Evolutionary conservation across 1,140 invertebrate species (phyloP).

Genomic region (fruit fly (Drosophila melanogaster)): DNA sequence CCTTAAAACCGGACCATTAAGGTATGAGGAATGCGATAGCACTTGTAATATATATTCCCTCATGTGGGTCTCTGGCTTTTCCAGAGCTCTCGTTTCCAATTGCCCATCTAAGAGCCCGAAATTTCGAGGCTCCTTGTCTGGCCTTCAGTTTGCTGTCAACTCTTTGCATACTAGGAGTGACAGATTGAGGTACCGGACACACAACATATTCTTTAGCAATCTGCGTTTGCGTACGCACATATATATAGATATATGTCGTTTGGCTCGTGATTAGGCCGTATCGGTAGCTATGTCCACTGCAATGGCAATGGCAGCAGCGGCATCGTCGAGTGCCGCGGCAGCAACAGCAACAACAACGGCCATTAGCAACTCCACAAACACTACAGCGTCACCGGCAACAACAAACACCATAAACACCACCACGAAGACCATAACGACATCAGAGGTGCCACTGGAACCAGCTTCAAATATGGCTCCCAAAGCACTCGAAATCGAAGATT

Average conservation of each 20-base stretch:
- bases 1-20: constrained; percentile 1
- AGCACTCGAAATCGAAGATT: constrained; percentile 3
- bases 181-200: constrained; percentile 59
- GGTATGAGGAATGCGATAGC: neutral
- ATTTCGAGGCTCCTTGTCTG: constrained; percentile 3
- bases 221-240: constrained; percentile 42
- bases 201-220: constrained; percentile 65
- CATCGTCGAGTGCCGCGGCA: constrained; percentile 43
- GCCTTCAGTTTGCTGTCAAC: constrained; percentile 66
- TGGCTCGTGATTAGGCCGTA: constrained; percentile 60
- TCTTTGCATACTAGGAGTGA: constrained; percentile 65
- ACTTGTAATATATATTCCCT: neutral
- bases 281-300: constrained; percentile 74
- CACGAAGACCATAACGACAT: constrained; percentile 12
- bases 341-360: constrained; percentile 32
- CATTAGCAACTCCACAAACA: constrained; percentile 19
- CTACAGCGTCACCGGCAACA: constrained; percentile 31
- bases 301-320: constrained; percentile 57
- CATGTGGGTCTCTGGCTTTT: neutral
- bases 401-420: neutral
- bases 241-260: constrained; percentile 73
- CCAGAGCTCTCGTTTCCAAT: neutral
- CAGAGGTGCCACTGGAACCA: neutral
- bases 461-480: neutral
- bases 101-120: neutral